Base-by-base conservation (phyloP, 2,113 vertebrate genomes). In the Oryzias woworae region DNA sequence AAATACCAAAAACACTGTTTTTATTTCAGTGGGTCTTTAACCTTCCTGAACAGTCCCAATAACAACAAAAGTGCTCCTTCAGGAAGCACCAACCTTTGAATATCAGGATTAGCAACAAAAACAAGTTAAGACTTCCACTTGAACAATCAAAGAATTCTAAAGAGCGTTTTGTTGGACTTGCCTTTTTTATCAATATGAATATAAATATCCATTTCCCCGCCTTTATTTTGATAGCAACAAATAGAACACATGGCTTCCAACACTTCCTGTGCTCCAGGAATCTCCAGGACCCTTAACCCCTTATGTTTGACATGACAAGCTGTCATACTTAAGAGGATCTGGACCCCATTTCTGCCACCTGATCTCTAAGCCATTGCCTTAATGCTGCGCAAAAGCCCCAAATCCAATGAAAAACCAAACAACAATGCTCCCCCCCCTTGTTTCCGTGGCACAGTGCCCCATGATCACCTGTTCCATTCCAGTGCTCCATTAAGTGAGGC, bases 391-490 rank as follows among this genome's bases (percentile, higher is more conserved):
- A 54, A 68, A 28, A 68, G 69, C 60, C 44, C 66, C 49, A 45
- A n/a, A 43, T 14, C 13, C 53, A 0, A 12, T 57, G 69, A 75
- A 76, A 66, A 70, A 51, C 70, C 80, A 15, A 73, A 82, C 66
- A 73, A 82, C 66, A 61, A 78, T 72, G 63, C 71, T 4, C 61
- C 71, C 50, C 58, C 62, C 52, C 58, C 47, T 3, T 31, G 44
- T 12, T 58, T 42, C 5, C 43, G 41, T 52, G n/a, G 41, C 16
- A 22, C 53, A 1, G 18, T 28, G 71, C 41, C 70, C 66, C 41
- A 28, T 54, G 68, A 80, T 72, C 80, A 81, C 82, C 84, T 78
- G 69, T 69, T 73, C 75, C 58, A 54, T 77, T 78, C 72, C 57
- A 14, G 52, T 15, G 52, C 24, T 14, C 69, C 58, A 79, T 73